phyloP scores from a whole-genome alignment of 2,888 invertebrate species.

The Cataglyphis cursor region DNA sequence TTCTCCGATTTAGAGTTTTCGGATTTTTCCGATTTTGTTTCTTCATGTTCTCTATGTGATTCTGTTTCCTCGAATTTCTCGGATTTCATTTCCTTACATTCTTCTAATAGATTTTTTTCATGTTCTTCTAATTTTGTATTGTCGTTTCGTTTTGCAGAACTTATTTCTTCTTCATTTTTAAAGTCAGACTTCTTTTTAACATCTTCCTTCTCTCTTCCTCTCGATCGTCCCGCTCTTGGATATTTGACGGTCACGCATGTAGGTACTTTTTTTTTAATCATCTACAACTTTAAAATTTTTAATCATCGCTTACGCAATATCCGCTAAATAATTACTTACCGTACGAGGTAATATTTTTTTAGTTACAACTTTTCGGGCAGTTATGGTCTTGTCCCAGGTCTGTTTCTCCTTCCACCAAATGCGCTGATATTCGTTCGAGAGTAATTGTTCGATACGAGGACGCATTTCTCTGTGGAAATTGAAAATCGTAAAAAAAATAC shows the following conservation, averaged over 20 bases:
- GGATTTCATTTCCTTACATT: background rate
- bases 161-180: background rate
- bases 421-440: constrained; percentile 79
- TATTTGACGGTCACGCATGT: constrained; percentile 40
- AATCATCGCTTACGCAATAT: background rate
- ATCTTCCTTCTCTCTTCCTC: background rate
- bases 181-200: background rate
- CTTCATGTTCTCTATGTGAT: background rate
- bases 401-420: constrained; percentile 78
- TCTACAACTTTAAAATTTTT: background rate
- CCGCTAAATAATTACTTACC: constrained; percentile 42
- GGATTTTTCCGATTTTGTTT: background rate
- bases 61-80: background rate
- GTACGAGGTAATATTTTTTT: constrained; percentile 60
- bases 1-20: background rate
- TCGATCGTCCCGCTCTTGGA: background rate
- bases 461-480: constrained; percentile 68
- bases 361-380: constrained; percentile 1
- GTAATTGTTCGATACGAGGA: constrained; percentile 76
- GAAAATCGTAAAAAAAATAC: constrained; percentile 3
- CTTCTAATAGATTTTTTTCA: background rate
- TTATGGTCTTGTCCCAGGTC: constrained; percentile 69
- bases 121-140: background rate
- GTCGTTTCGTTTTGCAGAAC: background rate
- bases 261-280: constrained; percentile 44